Evolutionary conservation across 2,113 vertebrate genomes (phyloP).

Genomic region (Nerophis lumbriciformis): DNA sequence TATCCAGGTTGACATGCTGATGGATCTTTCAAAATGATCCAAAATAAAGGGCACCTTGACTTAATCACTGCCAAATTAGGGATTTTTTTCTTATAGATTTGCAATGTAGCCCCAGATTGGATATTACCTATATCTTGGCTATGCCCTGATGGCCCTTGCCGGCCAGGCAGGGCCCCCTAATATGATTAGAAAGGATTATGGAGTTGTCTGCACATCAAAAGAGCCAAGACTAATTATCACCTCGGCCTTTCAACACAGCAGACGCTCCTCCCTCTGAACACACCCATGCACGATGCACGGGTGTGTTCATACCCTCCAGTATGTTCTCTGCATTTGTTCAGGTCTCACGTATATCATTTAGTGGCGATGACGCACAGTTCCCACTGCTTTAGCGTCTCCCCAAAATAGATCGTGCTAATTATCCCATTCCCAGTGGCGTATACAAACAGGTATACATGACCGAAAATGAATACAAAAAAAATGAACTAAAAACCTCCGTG

Average conservation of each 20-base stretch:
- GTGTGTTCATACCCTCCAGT: constrained; percentile 35
- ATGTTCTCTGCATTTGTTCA: constrained; percentile 44
- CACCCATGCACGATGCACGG: neutral
- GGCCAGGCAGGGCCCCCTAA: constrained; percentile 60
- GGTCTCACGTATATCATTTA: constrained; percentile 49
- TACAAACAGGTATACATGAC: constrained; percentile 37
- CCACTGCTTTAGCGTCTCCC: constrained; percentile 34
- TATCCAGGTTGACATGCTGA: neutral
- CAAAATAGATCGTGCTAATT: constrained; percentile 58
- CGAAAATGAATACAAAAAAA: constrained; percentile 13
- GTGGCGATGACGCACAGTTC: constrained; percentile 36
- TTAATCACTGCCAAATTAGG: constrained; percentile 17
- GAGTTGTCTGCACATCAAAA: constrained; percentile 70
- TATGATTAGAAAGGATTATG: constrained; percentile 70
- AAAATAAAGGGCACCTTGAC: constrained; percentile 10
- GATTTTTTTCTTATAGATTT: constrained; percentile 12
- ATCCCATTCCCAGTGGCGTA: constrained; percentile 42
- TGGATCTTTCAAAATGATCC: neutral
- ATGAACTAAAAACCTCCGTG: constrained; percentile 8
- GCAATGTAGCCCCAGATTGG: constrained; percentile 3
- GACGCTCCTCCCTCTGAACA: constrained; percentile 28
- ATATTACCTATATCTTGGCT: constrained; percentile 46
- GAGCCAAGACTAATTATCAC: constrained; percentile 72
- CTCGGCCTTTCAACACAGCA: constrained; percentile 60
- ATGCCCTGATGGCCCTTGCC: constrained; percentile 32